Conservation (phyloP, 37 sponge, comb jelly and placozoan species). For the Lycopodina hypogea region DNA sequence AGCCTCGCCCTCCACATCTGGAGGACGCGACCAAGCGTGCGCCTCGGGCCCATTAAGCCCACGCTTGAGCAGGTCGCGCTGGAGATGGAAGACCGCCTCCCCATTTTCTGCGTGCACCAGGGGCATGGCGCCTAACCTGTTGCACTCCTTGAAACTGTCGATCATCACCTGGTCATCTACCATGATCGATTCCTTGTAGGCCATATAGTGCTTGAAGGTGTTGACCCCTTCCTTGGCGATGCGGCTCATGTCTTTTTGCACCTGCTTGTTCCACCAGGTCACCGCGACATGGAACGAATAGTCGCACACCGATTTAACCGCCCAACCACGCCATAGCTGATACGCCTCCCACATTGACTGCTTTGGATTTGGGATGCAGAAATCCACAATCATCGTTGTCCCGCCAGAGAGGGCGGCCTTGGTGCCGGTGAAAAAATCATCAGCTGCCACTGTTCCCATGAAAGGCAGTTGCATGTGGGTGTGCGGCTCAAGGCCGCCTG, state of each 20-base stretch:
- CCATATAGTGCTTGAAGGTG: slow-evolving; percentile 86
- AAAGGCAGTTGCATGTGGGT: slow-evolving; percentile 91
- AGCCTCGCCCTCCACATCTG: slow-evolving; percentile 90
- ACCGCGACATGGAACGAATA: slow-evolving; percentile 86
- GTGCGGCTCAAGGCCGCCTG: slow-evolving; percentile 83
- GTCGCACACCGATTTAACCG: slow-evolving; percentile 78
- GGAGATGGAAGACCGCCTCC: too few relatives aligned
- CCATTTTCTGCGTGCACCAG: slow-evolving; percentile 90
- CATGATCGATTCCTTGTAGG: slow-evolving; percentile 81
- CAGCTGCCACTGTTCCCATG: slow-evolving; percentile 85
- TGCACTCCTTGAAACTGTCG: slow-evolving; percentile 38
- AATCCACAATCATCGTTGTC: slow-evolving; percentile 85
- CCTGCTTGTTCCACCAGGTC: slow-evolving; percentile 85
- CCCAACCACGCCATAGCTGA: slow-evolving; percentile 79
- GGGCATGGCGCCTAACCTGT: slow-evolving; percentile 69
- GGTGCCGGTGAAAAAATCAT: slow-evolving; percentile 85
- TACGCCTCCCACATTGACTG: slow-evolving; percentile 59
- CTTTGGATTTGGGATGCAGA: slow-evolving; percentile 54
- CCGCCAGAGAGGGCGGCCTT: slow-evolving; percentile 84
- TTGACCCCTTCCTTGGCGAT: slow-evolving; percentile 71
- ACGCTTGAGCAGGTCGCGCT: slow-evolving; percentile 70
- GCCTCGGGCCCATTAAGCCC: slow-evolving; percentile 91
- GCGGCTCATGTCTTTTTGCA: slow-evolving; percentile 68
- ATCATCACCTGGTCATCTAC: slow-evolving; percentile 70
- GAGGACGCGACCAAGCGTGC: slow-evolving; percentile 87